Evolutionary conservation across 2,113 vertebrate species (phyloP).

Genomic region (Megaceryle maxima): DNA sequence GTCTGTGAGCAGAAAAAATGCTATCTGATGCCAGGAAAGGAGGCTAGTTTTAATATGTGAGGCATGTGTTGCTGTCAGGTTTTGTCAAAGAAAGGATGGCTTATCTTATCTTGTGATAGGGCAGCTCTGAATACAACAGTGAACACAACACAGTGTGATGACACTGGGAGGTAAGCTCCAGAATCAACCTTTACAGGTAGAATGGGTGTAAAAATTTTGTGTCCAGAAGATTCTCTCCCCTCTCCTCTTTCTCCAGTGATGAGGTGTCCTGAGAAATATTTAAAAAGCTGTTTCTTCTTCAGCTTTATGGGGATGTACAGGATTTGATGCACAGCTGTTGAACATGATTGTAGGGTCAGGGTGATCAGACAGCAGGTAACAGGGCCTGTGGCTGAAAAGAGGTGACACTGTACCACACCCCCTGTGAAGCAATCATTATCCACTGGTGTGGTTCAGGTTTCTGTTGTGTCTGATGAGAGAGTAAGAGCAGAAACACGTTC

Average conservation of each 20-base stretch:
- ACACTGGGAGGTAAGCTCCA: neutral
- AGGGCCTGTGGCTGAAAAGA: neutral
- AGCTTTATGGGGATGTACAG: rapidly evolving
- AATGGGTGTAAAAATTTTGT: neutral
- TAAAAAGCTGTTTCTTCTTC: neutral
- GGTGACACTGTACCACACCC: neutral
- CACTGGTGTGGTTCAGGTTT: neutral
- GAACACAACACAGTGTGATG: rapidly evolving
- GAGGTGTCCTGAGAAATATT: neutral
- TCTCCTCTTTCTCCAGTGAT: neutral
- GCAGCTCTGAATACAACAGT: neutral
- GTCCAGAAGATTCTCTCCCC: neutral
- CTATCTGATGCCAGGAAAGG: slow-evolving; percentile 14
- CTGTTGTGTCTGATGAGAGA: neutral
- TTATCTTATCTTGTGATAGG: neutral
- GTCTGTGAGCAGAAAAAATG: neutral
- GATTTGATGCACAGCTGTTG: rapidly evolving
- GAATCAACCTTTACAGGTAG: neutral
- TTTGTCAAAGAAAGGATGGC: slow-evolving; percentile 1
- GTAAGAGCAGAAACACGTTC: neutral
- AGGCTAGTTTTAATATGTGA: neutral
- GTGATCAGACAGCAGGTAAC: neutral
- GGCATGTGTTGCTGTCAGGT: neutral
- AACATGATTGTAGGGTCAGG: neutral
- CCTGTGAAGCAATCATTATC: neutral